Conservation (phyloP, 2,113 vertebrate genomes). For the Rhinolophus sinicus region DNA sequence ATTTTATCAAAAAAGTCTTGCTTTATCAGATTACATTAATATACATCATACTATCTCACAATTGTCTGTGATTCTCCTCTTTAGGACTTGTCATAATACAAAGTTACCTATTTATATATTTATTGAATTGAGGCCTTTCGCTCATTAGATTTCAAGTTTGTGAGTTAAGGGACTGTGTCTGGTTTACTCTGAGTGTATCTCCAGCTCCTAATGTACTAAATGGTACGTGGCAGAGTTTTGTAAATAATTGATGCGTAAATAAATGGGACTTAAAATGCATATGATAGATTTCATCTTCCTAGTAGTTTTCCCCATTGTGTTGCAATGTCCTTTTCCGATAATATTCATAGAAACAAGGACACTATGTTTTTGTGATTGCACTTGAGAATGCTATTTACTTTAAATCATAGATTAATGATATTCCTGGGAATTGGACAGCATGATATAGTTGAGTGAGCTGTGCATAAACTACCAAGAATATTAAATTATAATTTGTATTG, state of each 20-base stretch:
- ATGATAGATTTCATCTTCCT: not conserved
- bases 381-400: not conserved
- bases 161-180: not conserved
- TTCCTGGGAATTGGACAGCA: not conserved
- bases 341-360: not conserved
- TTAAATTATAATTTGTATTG: not conserved
- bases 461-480: not conserved
- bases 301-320: not conserved
- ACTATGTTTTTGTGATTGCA: not conserved
- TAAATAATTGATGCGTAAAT: not conserved
- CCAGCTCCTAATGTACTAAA: not conserved
- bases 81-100: not conserved
- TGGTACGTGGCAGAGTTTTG: not conserved
- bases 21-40: not conserved
- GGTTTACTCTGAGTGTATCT: not conserved
- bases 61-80: not conserved
- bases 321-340: not conserved
- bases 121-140: not conserved
- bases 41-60: not conserved
- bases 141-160: not conserved
- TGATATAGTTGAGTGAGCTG: not conserved
- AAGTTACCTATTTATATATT: not conserved
- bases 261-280: not conserved
- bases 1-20: not conserved
- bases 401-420: not conserved